Base-by-base conservation (phyloP, 2,888 invertebrate genomes). In the Aphrophora alni region DNA sequence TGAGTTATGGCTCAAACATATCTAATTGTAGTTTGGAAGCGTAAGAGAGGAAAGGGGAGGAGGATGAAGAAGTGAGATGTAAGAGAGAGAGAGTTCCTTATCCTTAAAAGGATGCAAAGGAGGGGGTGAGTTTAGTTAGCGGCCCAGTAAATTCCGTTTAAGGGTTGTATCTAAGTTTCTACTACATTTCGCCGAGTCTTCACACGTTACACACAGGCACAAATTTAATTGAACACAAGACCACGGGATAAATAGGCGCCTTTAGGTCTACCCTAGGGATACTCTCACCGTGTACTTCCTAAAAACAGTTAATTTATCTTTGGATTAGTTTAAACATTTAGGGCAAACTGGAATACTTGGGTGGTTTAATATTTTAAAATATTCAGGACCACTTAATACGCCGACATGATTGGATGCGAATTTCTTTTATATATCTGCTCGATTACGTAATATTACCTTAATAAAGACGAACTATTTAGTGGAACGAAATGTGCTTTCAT, bases 1-100 rank as follows among this genome's bases (percentile, higher is more conserved):
- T 81, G 81, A 81, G 59, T 81, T 81, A 81, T 81, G 70, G 81
- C 78, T 78, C 75, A 78, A 81, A 81, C 81, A 81, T 78, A 81
- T 81, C 81, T 81, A 81, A 81, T 81, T 81, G 81, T 81, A 59
- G 59, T 59, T 59, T 21, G 59, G 59, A 2, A 59, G 59, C 59
- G 59, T 21, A 21, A n/a, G 21, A 21, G 21, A 59, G 21, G 33
- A n/a, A n/a, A n/a, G 17, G 44, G 44, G 44, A 2, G 14, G 8
- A 14, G 17, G 33, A 33, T 10, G 44, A 14, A 44, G 44, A 5
- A 59, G 21, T 21, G 59, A 59, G 59, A 59, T 14, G 59, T 59
- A 21, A 59, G 59, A 44, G 44, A 59, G 59, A 59, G 59, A 5
- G n/a, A n/a, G n/a, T 59, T 59, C 59, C 59, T 59, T 59, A 59